Conservation (phyloP, 2,888 invertebrate genomes). For the Drosophila nigricruria region DNA sequence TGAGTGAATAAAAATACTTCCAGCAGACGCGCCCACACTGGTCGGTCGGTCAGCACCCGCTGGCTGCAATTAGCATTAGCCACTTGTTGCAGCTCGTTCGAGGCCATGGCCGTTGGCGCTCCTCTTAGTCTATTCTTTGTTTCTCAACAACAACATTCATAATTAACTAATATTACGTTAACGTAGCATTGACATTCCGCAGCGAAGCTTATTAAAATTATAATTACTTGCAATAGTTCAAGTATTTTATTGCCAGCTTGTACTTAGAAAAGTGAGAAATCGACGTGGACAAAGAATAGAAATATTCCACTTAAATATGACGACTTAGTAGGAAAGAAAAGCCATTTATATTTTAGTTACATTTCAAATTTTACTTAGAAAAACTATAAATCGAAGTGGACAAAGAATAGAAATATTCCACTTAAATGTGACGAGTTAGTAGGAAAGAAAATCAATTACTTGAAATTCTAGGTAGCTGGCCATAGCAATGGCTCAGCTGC, state of each 20-base stretch:
- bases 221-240: slow-evolving; percentile 22
- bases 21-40: slow-evolving; percentile 27
- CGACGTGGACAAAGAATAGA: background rate
- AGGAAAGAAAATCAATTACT: too few relatives aligned
- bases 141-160: background rate
- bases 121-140: slow-evolving; percentile 8
- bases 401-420: background rate
- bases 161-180: slow-evolving; percentile 27
- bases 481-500: too few relatives aligned
- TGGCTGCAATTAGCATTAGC: slow-evolving; percentile 61
- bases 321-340: background rate
- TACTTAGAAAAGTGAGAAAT: background rate
- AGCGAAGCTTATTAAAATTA: slow-evolving; percentile 15
- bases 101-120: slow-evolving; percentile 18
- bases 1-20: slow-evolving; percentile 11
- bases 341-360: too few relatives aligned
- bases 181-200: slow-evolving; percentile 22
- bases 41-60: slow-evolving; percentile 13
- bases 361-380: too few relatives aligned
- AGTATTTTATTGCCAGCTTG: slow-evolving; percentile 2
- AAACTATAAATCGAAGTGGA: background rate
- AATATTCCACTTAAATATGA: background rate
- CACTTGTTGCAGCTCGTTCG: slow-evolving; percentile 48
- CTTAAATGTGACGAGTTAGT: background rate
- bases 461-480: too few relatives aligned